These are phyloP conservation scores for Metridium senile DNA, from an alignment of 92 coral and sea anemone genomes.

Conservation along the genomic window DNA sequence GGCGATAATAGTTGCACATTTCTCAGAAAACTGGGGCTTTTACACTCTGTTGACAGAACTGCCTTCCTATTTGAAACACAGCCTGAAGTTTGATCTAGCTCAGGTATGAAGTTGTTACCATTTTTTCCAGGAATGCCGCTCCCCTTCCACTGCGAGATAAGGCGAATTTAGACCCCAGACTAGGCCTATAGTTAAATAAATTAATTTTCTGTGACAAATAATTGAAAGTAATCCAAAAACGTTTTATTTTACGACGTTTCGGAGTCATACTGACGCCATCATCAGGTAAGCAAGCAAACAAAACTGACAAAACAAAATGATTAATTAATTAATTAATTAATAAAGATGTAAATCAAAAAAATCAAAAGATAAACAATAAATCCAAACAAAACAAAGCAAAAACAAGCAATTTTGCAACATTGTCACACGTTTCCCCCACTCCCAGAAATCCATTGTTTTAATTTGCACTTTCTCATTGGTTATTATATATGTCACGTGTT, in stretches of 20 bases:
- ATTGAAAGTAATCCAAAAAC: too few species aligned
- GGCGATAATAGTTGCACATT: constrained; percentile 95
- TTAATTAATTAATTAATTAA: background rate
- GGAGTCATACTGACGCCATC: too few species aligned
- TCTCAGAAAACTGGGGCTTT: constrained; percentile 96
- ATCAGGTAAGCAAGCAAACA: too few species aligned
- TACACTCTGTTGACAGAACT: constrained; percentile 90
- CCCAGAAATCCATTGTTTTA: background rate
- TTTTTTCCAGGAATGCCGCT: too few species aligned
- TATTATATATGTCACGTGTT: background rate
- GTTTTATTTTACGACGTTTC: too few species aligned
- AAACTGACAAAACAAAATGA: background rate
- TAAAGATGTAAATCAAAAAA: background rate
- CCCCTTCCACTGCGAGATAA: too few species aligned
- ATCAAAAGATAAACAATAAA: too few species aligned
- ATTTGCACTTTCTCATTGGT: background rate
- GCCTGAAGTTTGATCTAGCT: constrained; percentile 76
- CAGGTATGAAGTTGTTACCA: constrained; percentile 63
- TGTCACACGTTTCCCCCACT: background rate
- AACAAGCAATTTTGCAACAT: too few species aligned
- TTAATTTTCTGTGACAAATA: too few species aligned
- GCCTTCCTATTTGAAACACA: constrained; percentile 86
- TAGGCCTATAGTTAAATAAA: too few species aligned
- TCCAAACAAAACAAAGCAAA: background rate
- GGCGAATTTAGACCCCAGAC: too few species aligned